Evolutionary conservation across 2,797 vertebrate species (phyloP).

Genomic region (Hemitrygon akajei): DNA sequence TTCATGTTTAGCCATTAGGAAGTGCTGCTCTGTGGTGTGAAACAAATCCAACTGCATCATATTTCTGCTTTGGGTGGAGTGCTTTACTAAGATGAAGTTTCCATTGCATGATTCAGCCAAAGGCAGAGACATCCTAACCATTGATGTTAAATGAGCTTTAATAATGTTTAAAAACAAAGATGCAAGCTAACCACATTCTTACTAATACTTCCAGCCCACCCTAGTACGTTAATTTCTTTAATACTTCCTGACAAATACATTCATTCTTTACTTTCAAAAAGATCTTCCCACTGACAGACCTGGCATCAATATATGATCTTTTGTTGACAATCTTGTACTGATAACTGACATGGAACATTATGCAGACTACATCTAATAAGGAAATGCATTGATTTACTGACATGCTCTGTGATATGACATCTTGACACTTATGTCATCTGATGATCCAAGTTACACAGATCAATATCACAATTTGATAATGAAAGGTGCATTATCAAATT

Average conservation of each 20-base stretch:
- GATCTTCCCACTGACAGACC: slow-evolving; percentile 49
- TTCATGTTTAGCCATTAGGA: neutral
- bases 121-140: neutral
- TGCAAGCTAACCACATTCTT: neutral
- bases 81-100: neutral
- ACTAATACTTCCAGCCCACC: neutral
- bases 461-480: slow-evolving; percentile 7
- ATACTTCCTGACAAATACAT: neutral
- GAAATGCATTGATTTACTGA: slow-evolving; percentile 50
- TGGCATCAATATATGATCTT: slow-evolving; percentile 60
- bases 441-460: slow-evolving; percentile 14
- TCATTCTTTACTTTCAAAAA: neutral
- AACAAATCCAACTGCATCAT: neutral
- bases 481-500: slow-evolving; percentile 14
- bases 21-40: slow-evolving; percentile 9
- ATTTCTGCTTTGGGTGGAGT: neutral
- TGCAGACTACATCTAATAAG: slow-evolving; percentile 52
- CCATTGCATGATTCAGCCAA: neutral
- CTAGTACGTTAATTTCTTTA: neutral
- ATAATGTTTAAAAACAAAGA: neutral
- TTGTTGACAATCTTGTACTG: slow-evolving; percentile 54
- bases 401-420: slow-evolving; percentile 27
- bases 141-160: too few species aligned
- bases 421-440: slow-evolving; percentile 36
- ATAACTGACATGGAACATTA: slow-evolving; percentile 46